Base-by-base conservation (phyloP, 2,797 vertebrate genomes). In the Semaprochilodus insignis region DNA sequence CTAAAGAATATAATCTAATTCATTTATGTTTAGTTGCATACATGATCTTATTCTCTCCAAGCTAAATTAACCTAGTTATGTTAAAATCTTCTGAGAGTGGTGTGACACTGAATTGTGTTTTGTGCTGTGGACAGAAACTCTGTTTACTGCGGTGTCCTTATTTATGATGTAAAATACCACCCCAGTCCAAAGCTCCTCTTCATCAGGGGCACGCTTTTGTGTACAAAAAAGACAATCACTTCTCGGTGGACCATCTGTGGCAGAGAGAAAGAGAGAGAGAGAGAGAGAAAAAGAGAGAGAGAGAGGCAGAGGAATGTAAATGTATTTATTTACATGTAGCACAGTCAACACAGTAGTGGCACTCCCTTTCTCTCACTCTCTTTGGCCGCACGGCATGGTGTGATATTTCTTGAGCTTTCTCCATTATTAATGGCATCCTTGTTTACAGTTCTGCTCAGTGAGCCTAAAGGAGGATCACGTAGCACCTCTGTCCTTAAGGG, bases 351-450 rank as follows among this genome's bases (percentile, higher is more conserved):
- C 57, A 76, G 71, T 71, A 81, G 54, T 77, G 82, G 70, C 78
- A 81, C 31, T 79, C 76, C 54, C 51, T 70, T 80, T 71, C 78
- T 83, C 75, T 77, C 77, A 77, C 77, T 82, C 55, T 81, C 19
- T 79, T 77, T 81, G 67, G 65, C 74, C 57, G 63, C 52, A 51
- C 69, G 71, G 66, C 36, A 27, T 72, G 78, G 77, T 80, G 82
- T 84, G 78, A 71, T 84, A 74, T 84, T 80, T 80, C 79, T 77
- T 3, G 31, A 74, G 74, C 78, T 84, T 57, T 1, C 4, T 89
- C 86, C 86, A 91, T 93, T 91, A 93, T 92, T 92, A 89, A 92
- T 83, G 76, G 80, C 48, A 87, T 80, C 85, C 83, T 80, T 93
- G 89, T 90, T 88, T 85, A 89, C 85, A 88, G 87, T 87, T 87